Evolutionary conservation across 2,113 vertebrate genomes (phyloP).

Genomic region (Barbus barbus): DNA sequence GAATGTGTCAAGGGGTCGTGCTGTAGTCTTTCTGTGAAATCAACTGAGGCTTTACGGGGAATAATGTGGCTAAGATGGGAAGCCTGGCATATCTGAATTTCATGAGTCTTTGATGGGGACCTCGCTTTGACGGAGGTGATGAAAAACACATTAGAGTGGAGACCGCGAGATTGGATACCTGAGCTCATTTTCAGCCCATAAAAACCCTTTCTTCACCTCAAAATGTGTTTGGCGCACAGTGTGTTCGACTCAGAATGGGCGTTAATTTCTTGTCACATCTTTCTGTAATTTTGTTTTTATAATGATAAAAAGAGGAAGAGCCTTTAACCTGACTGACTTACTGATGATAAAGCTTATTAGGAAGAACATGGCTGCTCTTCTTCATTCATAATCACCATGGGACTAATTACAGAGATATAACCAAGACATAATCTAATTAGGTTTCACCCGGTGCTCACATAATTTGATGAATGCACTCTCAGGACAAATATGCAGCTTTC

Average conservation of each 20-base stretch:
- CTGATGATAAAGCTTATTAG: conserved; percentile 50
- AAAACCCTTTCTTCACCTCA: not conserved
- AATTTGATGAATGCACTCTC: conserved; percentile 23
- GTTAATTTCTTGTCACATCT: not conserved
- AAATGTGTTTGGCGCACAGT: not conserved
- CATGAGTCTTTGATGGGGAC: conserved; percentile 43
- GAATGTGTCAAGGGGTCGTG: not conserved
- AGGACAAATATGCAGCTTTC: not conserved
- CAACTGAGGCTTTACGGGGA: not conserved
- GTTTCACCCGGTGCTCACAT: conserved; percentile 7
- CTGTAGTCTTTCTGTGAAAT: not conserved
- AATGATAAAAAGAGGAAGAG: not conserved
- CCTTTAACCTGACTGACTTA: conserved; percentile 22
- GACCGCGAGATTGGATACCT: conserved; percentile 8
- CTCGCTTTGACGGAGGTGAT: conserved; percentile 35
- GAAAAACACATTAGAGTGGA: conserved; percentile 31
- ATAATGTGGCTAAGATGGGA: conserved; percentile 9
- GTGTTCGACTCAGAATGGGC: not conserved
- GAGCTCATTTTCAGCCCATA: not conserved
- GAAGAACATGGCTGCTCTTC: conserved; percentile 35
- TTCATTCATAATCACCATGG: conserved; percentile 48
- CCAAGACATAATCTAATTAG: conserved; percentile 53
- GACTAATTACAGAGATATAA: conserved; percentile 52
- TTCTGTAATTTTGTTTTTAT: not conserved
- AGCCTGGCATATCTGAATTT: conserved; percentile 26